Conservation (phyloP, 2,888 invertebrate species). For the Agrochola macilenta region DNA sequence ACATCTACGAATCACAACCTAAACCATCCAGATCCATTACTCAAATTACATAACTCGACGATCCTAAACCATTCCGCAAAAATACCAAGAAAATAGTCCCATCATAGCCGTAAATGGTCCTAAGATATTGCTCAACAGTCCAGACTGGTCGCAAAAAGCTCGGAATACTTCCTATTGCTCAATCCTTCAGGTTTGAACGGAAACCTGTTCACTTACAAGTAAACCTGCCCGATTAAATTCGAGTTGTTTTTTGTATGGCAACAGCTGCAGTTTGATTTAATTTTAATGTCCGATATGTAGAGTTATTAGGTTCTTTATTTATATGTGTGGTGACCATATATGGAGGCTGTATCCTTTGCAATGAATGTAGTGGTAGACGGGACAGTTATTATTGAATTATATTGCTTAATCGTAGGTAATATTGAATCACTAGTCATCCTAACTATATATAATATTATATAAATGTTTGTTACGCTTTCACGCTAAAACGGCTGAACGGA, state of each 20-base stretch:
- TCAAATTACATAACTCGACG: conserved; percentile 21
- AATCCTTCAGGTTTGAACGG: conserved; percentile 57
- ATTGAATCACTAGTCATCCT: too few species aligned
- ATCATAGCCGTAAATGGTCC: conserved; percentile 28
- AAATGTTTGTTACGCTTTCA: too few species aligned
- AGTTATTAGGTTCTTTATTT: conserved; percentile 38
- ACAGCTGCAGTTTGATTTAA: conserved; percentile 37
- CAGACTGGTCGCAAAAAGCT: conserved; percentile 53
- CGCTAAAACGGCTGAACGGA: too few species aligned
- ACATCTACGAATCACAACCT: neutral
- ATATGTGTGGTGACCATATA: conserved; percentile 14
- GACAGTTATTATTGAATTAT: neutral
- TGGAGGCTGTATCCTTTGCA: neutral
- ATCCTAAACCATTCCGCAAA: conserved; percentile 16
- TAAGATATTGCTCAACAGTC: conserved; percentile 38
- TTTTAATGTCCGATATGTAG: conserved; percentile 29
- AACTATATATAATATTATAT: too few species aligned
- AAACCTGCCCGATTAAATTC: conserved; percentile 26
- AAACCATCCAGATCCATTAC: conserved; percentile 6
- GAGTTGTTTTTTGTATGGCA: conserved; percentile 25
- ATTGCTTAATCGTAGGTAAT: neutral
- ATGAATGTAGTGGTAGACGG: conserved; percentile 10
- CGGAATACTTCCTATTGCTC: conserved; percentile 59
- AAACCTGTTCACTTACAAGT: conserved; percentile 46
- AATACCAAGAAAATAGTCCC: conserved; percentile 40